Evolutionary conservation across 2,113 vertebrate species (phyloP), one percentile per base, ranked within the genome.

Genomic region (Catharus bicknelli): DNA sequence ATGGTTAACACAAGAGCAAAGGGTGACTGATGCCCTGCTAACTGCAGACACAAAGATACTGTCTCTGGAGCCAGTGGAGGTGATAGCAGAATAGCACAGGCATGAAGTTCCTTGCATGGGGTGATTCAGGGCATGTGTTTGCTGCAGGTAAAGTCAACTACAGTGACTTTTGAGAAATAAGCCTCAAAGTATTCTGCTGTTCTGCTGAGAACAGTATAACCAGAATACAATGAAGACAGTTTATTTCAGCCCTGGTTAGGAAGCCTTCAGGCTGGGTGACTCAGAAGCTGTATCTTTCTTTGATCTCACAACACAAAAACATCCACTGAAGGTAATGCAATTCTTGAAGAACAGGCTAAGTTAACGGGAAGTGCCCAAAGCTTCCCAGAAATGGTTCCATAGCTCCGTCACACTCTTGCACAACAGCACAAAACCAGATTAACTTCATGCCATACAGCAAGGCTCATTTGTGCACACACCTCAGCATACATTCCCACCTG

Each of bases 391-490:
- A 66, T 74, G 9, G 5, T 5, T 53, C 29, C 78, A 69, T 74
- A 63, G 34, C 14, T 82, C 69, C 0, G 1, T 75, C 87, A 87
- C 36, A 54, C 66, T 90, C 87, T 95, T 95, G 83, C 83, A 64
- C 76, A 93, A 95, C 62, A 91, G 47, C 9, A 27, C 30, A 61
- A 75, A 94, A 96, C 83, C 42, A 88, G 95, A 88, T 40, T 47
- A 88, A 38, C 84, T 92, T 95, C 92, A 91, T 95, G 88, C 93
- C 90, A 63, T n/a, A 5, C 47, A 45, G 69, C 48, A 73, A 90
- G 53, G 64, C 48, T 93, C 90, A 92, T 42, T 5, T 50, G 67
- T 38, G 72, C 38, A 38, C 86, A 86, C 92, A 84, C 86, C 83
- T 80, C 82, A 80, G 48, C 4, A 29, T 34, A 53, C 59, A 55